Conservation (phyloP, 2,888 invertebrate genomes). For the Chymomyza fuscimana region DNA sequence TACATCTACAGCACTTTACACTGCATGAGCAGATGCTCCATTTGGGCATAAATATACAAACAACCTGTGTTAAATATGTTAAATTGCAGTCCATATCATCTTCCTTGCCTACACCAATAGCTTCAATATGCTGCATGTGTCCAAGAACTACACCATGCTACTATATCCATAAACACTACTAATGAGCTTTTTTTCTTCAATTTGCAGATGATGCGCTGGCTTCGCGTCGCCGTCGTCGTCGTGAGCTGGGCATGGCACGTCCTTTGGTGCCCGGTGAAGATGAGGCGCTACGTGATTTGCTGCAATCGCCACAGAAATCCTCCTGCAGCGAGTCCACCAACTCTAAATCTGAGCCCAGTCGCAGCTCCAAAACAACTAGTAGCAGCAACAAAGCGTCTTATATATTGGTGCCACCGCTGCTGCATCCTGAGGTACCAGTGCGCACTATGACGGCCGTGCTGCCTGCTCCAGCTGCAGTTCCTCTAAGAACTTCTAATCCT, state of each 20-base stretch:
- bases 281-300: constrained; percentile 73
- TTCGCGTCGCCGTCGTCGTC: constrained; percentile 76
- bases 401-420: constrained; percentile 29
- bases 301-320: constrained; percentile 63
- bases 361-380: constrained; percentile 8
- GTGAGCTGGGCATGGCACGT: constrained; percentile 77
- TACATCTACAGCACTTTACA: constrained; percentile 63
- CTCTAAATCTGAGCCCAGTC: constrained; percentile 56
- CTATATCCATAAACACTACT: neutral
- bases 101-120: constrained; percentile 14
- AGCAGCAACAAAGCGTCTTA: constrained; percentile 6
- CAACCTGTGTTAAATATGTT: constrained; percentile 69
- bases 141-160: neutral
- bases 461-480: constrained; percentile 27
- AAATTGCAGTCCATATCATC: constrained; percentile 33
- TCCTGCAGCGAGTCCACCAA: constrained; percentile 55
- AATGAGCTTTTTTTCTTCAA: neutral
- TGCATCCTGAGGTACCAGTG: constrained; percentile 33
- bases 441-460: constrained; percentile 39
- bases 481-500: constrained; percentile 19
- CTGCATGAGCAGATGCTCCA: constrained; percentile 40
- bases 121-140: constrained; percentile 29
- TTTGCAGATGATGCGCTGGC: constrained; percentile 79
- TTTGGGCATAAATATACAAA: constrained; percentile 48
- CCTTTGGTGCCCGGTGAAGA: constrained; percentile 76